Conservation (phyloP, 2,113 vertebrate species). For the Gymnarchus niloticus region DNA sequence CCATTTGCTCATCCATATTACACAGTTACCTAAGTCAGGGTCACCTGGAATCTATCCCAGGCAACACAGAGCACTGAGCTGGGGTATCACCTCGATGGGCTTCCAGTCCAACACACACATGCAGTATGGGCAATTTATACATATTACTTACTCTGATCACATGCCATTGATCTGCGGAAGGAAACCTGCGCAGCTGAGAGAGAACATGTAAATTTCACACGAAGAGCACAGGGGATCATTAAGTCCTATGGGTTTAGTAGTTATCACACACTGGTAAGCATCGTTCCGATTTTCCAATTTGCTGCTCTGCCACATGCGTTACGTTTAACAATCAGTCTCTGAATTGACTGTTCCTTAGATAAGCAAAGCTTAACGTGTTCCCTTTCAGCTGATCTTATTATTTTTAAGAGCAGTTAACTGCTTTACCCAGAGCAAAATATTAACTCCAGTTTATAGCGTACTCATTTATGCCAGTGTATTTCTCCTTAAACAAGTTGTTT, state of each 20-base stretch:
- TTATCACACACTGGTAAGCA: neutral
- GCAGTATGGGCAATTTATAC: too few species aligned
- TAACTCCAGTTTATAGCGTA: neutral
- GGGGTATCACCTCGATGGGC: too few species aligned
- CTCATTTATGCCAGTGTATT: neutral
- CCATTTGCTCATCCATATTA: too few species aligned
- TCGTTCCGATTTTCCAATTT: neutral
- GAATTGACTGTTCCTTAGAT: neutral
- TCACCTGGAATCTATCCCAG: too few species aligned
- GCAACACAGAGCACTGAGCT: too few species aligned
- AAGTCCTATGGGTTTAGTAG: neutral
- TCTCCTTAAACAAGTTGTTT: neutral
- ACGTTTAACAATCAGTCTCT: neutral
- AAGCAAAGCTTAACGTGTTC: neutral
- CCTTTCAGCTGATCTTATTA: neutral
- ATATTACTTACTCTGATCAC: too few species aligned
- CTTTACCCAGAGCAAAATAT: neutral
- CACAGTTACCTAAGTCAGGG: too few species aligned
- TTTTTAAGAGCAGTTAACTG: neutral
- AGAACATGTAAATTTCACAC: too few species aligned
- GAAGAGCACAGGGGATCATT: too few species aligned
- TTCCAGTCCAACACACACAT: too few species aligned
- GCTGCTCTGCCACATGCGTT: neutral
- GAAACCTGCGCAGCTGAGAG: too few species aligned
- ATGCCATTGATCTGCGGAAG: too few species aligned